These are phyloP conservation scores for Nephrotoma flavescens DNA, from an alignment of 2,888 invertebrate species.

Conservation along the genomic window DNA sequence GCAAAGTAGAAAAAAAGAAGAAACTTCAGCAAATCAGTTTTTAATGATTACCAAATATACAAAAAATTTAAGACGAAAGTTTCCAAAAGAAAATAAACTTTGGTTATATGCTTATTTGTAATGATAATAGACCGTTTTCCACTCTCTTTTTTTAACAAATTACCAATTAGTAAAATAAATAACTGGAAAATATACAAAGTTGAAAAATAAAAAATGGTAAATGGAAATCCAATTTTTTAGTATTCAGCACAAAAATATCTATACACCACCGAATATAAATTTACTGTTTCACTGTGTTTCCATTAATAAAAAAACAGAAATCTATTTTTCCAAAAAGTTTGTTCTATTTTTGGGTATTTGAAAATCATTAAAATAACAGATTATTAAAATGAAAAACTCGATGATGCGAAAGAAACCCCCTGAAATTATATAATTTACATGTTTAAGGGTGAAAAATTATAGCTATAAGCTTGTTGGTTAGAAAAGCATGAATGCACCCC, in stretches of 20 bases:
- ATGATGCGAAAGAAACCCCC: not conserved
- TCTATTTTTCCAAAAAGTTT: not conserved
- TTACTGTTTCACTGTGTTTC: not conserved
- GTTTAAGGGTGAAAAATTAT: not conserved
- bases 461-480: no score
- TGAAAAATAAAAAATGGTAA: not conserved
- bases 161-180: not conserved
- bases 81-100: not conserved
- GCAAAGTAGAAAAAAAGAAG: no score
- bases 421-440: not conserved
- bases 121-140: not conserved
- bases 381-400: not conserved
- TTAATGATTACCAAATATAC: not conserved
- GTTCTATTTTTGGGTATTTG: not conserved
- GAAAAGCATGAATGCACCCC: no score
- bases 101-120: not conserved
- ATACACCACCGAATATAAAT: not conserved
- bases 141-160: not conserved
- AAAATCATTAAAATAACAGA: not conserved
- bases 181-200: not conserved
- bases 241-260: not conserved
- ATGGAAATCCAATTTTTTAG: not conserved
- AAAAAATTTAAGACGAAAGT: not conserved
- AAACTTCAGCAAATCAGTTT: not conserved
- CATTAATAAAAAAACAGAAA: not conserved